These are phyloP conservation scores for Catostylus mosaicus DNA, from an alignment of 30 jellyfish, hydroid and myxozoan genomes.

Conservation along the genomic window DNA sequence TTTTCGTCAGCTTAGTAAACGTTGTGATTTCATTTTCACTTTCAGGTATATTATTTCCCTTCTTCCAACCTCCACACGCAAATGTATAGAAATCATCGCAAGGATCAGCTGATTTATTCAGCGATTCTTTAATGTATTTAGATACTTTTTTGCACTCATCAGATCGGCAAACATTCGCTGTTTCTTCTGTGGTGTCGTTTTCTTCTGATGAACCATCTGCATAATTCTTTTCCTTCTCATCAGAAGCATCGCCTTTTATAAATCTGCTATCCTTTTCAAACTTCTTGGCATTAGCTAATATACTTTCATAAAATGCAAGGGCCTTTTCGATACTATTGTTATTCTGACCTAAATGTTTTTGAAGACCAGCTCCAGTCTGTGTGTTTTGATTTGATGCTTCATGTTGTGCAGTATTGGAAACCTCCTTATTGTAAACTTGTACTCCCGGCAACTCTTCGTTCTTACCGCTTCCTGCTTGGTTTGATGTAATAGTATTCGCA, in stretches of 20 bases:
- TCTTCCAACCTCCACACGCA: conserved; percentile 97
- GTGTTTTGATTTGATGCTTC: neutral
- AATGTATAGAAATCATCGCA: conserved; percentile 91
- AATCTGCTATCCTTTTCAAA: conserved; percentile 29
- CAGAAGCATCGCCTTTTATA: neutral
- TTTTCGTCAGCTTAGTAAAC: conserved; percentile 86
- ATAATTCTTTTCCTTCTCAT: conserved; percentile 23
- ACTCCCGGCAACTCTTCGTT: neutral
- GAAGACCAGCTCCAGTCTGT: conserved; percentile 27
- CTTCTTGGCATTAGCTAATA: conserved; percentile 55
- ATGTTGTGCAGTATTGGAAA: neutral
- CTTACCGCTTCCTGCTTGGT: neutral
- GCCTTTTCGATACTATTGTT: conserved; percentile 38
- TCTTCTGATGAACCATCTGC: conserved; percentile 47
- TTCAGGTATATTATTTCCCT: conserved; percentile 75
- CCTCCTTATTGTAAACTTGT: neutral
- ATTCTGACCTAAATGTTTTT: neutral
- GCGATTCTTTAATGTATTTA: conserved; percentile 62
- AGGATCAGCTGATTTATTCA: conserved; percentile 80
- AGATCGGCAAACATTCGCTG: conserved; percentile 46
- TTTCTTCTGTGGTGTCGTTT: neutral
- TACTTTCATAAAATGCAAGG: conserved; percentile 60
- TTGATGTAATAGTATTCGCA: neutral
- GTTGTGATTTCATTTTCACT: conserved; percentile 97
- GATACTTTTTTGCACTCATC: conserved; percentile 83